phyloP scores from a whole-genome alignment of 2,113 vertebrate species.

The Dicrurus megarhynchus region DNA sequence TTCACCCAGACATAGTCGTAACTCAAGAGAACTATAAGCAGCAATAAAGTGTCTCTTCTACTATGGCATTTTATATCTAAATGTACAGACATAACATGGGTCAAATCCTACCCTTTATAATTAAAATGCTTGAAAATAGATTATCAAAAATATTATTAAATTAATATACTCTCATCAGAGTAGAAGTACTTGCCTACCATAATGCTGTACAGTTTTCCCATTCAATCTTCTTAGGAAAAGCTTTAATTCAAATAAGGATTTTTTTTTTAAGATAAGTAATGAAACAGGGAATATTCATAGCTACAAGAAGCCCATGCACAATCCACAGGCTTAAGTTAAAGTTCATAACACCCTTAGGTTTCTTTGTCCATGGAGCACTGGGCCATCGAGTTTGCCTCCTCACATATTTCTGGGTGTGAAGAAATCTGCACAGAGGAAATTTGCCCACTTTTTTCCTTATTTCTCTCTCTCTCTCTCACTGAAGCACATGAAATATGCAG shows the following conservation, averaged over 20 bases:
- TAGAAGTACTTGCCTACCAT: not conserved
- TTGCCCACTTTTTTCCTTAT: not conserved
- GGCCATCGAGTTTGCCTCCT: not conserved
- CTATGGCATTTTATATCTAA: not conserved
- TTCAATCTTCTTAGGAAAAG: not conserved
- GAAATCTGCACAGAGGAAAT: not conserved
- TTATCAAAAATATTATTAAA: not conserved
- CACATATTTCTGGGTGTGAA: not conserved
- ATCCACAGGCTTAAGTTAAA: not conserved
- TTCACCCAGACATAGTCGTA: slow-evolving; percentile 48
- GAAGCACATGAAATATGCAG: not conserved
- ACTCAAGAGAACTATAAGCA: slow-evolving; percentile 28
- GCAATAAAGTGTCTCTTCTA: not conserved
- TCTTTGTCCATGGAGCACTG: not conserved
- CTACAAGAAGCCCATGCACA: not conserved
- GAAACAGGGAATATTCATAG: not conserved
- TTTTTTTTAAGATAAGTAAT: not conserved
- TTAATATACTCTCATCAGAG: not conserved
- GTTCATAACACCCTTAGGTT: not conserved
- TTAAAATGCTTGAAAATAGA: not conserved
- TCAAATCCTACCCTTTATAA: not conserved
- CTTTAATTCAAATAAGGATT: not conserved
- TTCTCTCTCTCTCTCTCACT: not conserved
- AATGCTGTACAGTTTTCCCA: not conserved
- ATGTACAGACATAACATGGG: not conserved